Evolutionary conservation across 2,888 invertebrate genomes (phyloP).

Genomic region (Luperina testacea): DNA sequence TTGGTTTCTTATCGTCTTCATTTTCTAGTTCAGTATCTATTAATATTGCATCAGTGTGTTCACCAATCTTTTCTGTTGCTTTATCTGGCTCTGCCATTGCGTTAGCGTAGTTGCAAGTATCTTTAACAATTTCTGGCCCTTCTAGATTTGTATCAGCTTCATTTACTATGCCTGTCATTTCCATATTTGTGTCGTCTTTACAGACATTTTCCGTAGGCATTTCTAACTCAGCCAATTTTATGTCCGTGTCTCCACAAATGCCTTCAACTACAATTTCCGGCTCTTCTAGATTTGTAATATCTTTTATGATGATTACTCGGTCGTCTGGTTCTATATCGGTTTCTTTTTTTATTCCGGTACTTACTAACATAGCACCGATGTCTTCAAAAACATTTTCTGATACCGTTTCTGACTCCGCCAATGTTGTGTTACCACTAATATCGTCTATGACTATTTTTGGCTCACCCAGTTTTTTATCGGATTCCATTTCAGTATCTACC

Average conservation of each 20-base stretch:
- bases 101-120: too few relatives aligned
- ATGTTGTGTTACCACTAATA: neutral
- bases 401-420: neutral
- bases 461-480: neutral
- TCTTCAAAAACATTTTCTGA: neutral
- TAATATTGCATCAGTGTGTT: too few relatives aligned
- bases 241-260: neutral
- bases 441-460: neutral
- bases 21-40: too few relatives aligned
- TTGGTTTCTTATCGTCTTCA: too few relatives aligned
- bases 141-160: neutral
- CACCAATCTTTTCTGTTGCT: too few relatives aligned
- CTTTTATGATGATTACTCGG: neutral
- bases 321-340: neutral
- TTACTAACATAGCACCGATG: neutral
- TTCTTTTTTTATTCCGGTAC: constrained; percentile 2
- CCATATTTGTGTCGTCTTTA: neutral
- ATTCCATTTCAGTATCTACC: neutral
- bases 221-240: neutral
- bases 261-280: neutral
- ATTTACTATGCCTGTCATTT: neutral
- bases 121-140: neutral
- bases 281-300: neutral
- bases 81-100: neutral
- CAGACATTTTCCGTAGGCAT: neutral